Base-by-base conservation (phyloP, 2,113 vertebrate species). In the Saiga tatarica region DNA sequence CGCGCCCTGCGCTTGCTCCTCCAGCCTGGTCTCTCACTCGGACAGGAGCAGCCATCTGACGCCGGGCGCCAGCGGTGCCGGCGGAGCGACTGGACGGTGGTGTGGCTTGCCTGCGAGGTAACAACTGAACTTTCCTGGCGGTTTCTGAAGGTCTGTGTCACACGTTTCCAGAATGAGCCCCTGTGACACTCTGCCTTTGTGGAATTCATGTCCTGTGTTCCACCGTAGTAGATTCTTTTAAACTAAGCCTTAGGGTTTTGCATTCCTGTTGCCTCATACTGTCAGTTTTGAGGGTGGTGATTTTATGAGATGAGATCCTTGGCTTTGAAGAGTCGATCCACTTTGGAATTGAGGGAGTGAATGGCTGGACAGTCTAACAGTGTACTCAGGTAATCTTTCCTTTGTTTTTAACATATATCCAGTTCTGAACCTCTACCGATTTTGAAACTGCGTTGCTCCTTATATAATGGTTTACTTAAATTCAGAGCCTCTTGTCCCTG, bases 381-480 rank as follows among this genome's bases (percentile, higher is more conserved):
- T 79, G 79, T 86, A 82, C 30, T 71, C 25, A 45, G n/a, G 78
- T 33, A 47, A 55, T 45, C 64, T 91, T 96, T 91, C 52, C 45
- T 87, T 89, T 84, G 13, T 91, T 95, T 96, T 30, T 62, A 88
- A 78, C 45, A 57, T 88, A 67, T 81, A 81, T 67, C 16, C 42
- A 86, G 19, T 85, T 71, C 87, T 92, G 86, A 95, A 17, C 33
- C 28, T 94, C 9, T 94, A 79, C 5, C 87, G 82, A 93, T 87
- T 94, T 97, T 87, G 39, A 91, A 94, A 33, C 16, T 81, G 16
- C 4, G 8, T 52, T 62, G 8, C 45, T 96, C 67, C 52, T 87
- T 71, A n/a, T 87, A 30, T 79, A 97, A 76, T 53, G 82, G 30
- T 81, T 85, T 88, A 90, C 79, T 42, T 97, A 59, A 84, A 96